phyloP scores from a whole-genome alignment of 2,888 invertebrate species.

The Biston stratarius region DNA sequence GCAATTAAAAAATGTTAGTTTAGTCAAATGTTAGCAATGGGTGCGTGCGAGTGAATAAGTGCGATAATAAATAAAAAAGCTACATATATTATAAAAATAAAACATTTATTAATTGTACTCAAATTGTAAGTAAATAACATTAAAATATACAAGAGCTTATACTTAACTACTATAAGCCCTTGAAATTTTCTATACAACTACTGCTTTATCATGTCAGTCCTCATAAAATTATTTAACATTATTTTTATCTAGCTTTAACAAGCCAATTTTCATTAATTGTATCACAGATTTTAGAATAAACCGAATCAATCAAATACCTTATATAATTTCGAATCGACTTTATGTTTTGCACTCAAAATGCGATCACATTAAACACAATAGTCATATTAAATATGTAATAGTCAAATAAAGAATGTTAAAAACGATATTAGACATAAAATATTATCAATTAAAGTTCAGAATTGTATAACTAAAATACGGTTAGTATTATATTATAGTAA shows the following conservation, averaged over 20 bases:
- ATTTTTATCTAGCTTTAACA: not conserved
- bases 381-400: no score
- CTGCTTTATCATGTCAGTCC: not conserved
- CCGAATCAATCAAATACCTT: not conserved
- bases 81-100: not conserved
- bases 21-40: no score
- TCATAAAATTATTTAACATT: not conserved
- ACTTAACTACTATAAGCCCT: not conserved
- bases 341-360: not conserved
- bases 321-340: not conserved
- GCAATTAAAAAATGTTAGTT: no score
- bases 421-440: no score
- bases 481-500: no score
- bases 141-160: not conserved
- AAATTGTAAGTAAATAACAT: not conserved
- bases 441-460: no score
- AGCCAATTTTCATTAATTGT: not conserved
- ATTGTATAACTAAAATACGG: no score
- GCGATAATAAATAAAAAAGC: not conserved
- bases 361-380: not conserved
- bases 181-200: no score
- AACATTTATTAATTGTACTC: slow-evolving; percentile 1
- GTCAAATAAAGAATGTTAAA: not conserved
- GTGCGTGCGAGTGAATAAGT: no score
- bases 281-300: slow-evolving; percentile 6